phyloP scores from a whole-genome alignment of 2,797 vertebrate species.

The Sylvia borin region DNA sequence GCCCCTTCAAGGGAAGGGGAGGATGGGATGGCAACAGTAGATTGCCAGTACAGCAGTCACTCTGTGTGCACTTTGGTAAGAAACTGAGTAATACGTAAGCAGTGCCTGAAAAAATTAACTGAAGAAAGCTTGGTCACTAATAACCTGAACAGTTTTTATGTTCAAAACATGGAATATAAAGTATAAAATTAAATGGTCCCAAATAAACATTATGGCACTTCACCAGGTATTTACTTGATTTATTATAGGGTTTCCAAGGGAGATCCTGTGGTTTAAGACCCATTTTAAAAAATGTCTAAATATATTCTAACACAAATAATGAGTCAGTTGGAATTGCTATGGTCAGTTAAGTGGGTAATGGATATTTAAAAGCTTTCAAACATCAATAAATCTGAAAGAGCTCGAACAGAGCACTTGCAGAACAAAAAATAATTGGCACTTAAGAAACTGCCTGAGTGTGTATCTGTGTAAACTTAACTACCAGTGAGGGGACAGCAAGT shows the following conservation, averaged over 20 bases:
- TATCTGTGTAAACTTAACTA: slow-evolving; percentile 10
- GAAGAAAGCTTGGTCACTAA: neutral
- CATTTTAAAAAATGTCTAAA: slow-evolving; percentile 32
- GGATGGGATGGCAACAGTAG: neutral
- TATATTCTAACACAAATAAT: slow-evolving; percentile 53
- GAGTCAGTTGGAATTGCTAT: slow-evolving; percentile 48
- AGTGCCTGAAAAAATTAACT: neutral
- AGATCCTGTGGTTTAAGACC: slow-evolving; percentile 18
- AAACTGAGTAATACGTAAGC: neutral
- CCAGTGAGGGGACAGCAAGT: neutral
- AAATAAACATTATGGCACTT: slow-evolving; percentile 9
- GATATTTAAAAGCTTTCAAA: slow-evolving; percentile 58
- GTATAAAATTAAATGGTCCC: neutral
- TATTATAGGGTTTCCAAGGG: slow-evolving; percentile 28
- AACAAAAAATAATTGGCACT: slow-evolving; percentile 44
- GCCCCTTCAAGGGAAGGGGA: neutral
- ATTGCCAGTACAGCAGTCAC: neutral
- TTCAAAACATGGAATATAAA: neutral
- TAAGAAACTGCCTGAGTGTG: neutral
- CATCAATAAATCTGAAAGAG: slow-evolving; percentile 48
- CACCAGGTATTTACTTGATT: slow-evolving; percentile 22
- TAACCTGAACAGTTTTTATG: neutral
- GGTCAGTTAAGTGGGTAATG: slow-evolving; percentile 53
- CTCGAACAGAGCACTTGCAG: slow-evolving; percentile 23
- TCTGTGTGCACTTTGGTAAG: neutral